Base-by-base conservation (phyloP, 1,140 invertebrate species). In the Drosophila pallidifrons region DNA sequence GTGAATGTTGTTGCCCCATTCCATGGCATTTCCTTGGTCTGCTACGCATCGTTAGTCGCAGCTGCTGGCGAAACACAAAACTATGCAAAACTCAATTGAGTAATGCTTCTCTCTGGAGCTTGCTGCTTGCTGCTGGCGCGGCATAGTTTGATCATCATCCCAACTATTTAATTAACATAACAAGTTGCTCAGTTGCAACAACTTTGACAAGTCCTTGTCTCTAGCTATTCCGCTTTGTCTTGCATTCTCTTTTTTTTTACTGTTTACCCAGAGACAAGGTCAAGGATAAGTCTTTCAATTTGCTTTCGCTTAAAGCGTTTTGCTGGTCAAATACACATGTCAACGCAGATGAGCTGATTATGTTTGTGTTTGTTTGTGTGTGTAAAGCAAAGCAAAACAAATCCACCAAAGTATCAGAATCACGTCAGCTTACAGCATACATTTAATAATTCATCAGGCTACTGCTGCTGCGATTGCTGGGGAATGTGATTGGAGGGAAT, bases 141-240 rank as follows among this genome's bases (percentile, higher is more conserved):
- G 43, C 41, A 49, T 15, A 45, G 66, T 59, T 46, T 70, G 61
- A 54, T 47, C 58, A 58, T 52, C 71, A 75, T 76, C 30, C 79
- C 60, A 67, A 69, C 59, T 71, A 78, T 87, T 86, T 87, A 86
- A 86, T 86, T 86, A 86, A 75, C 66, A 61, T 58, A 72, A 81
- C 68, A 64, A 81, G 69, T 60, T 45, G 38, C 41, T 5, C 45
- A 58, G 65, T 55, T 57, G 54, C 54, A 16, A 41, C 6, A 57
- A 41, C 35, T 57, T 43, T 3, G 41, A 43, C 41, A 43, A 43
- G 41, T 43, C 11, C 41, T 43, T 32, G 25, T 13, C 25, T 25
- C 47, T 52, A 32, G 16, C 28, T 32, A 1, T 13, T 25, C n/a
- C 2, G 28, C 25, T 52, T 8, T 51, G 11, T 32, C n/a, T 15